Evolutionary conservation across 2,888 invertebrate genomes (phyloP).

Genomic region (Chironomus tentans): DNA sequence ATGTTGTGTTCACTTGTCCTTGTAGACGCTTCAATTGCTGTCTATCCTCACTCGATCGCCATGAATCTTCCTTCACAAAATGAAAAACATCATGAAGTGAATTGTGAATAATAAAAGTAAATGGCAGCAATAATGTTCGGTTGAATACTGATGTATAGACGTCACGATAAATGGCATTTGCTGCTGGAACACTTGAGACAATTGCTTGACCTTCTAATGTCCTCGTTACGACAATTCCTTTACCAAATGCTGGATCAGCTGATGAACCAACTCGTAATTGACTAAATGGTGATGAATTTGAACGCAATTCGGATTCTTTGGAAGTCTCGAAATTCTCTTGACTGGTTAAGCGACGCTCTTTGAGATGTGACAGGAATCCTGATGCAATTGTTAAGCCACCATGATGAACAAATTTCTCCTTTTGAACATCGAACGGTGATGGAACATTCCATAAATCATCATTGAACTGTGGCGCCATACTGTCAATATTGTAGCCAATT

Average conservation of each 20-base stretch:
- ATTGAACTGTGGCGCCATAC: slow-evolving; percentile 77
- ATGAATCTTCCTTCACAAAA: slow-evolving; percentile 84
- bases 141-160: slow-evolving; percentile 90
- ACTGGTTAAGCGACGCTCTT: slow-evolving; percentile 49
- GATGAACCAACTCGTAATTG: slow-evolving; percentile 70
- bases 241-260: slow-evolving; percentile 82
- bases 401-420: neutral
- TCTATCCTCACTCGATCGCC: slow-evolving; percentile 81
- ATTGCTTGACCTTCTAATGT: slow-evolving; percentile 70
- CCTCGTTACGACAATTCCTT: slow-evolving; percentile 75
- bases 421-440: slow-evolving; percentile 37
- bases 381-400: slow-evolving; percentile 59
- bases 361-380: slow-evolving; percentile 67
- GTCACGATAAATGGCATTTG: slow-evolving; percentile 82
- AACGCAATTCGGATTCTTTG: slow-evolving; percentile 68
- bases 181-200: slow-evolving; percentile 77
- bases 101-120: slow-evolving; percentile 79
- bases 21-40: slow-evolving; percentile 82
- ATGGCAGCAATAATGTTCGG: slow-evolving; percentile 75
- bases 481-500: slow-evolving; percentile 76
- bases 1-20: slow-evolving; percentile 83
- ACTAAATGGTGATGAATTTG: slow-evolving; percentile 64
- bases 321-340: slow-evolving; percentile 54
- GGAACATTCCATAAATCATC: slow-evolving; percentile 61
- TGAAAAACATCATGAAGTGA: slow-evolving; percentile 87